Percentiles rank a stretch among this genome's conserved stretches.
These are phyloP conservation scores for Ciconia boyciana DNA, from an alignment of 2,113 vertebrate species.

Conservation along the genomic window DNA sequence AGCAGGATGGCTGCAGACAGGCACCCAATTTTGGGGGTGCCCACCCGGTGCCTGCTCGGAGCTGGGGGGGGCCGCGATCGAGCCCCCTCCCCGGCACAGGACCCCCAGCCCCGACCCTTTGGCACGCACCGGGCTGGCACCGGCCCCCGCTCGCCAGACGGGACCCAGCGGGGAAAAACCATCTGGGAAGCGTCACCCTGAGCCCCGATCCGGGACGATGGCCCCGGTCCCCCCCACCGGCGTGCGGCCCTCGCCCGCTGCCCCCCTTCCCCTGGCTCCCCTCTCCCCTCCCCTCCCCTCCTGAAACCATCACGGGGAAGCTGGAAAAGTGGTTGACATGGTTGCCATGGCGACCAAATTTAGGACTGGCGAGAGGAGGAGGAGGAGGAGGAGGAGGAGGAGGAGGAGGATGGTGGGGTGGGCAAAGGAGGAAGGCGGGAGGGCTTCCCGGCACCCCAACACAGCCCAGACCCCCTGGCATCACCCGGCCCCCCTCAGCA, in stretches of 20 bases:
- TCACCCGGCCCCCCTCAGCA: background rate
- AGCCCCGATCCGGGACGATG: background rate
- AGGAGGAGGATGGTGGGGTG: background rate
- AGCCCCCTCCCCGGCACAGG: background rate
- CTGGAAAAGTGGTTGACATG: conserved; percentile 77
- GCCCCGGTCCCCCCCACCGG: background rate
- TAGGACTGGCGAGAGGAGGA: conserved; percentile 55
- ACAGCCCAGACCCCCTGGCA: background rate
- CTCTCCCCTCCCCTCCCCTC: conserved; percentile 11
- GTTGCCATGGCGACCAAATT: conserved; percentile 78
- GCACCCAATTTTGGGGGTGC: background rate
- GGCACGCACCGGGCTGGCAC: background rate
- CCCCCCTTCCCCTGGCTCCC: background rate
- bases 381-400: background rate
- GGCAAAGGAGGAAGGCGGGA: background rate
- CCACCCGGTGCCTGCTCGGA: background rate
- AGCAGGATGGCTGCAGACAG: background rate
- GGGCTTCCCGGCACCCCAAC: background rate
- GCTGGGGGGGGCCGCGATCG: background rate
- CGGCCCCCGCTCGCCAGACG: background rate
- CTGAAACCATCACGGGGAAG: conserved; percentile 71
- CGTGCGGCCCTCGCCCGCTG: background rate
- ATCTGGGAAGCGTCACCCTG: background rate
- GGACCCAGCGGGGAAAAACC: background rate
- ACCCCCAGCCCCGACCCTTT: background rate